Percentiles rank a stretch among this genome's conserved stretches.
phyloP scores from a whole-genome alignment of 2,113 vertebrate species.

The Anhinga rufa region DNA sequence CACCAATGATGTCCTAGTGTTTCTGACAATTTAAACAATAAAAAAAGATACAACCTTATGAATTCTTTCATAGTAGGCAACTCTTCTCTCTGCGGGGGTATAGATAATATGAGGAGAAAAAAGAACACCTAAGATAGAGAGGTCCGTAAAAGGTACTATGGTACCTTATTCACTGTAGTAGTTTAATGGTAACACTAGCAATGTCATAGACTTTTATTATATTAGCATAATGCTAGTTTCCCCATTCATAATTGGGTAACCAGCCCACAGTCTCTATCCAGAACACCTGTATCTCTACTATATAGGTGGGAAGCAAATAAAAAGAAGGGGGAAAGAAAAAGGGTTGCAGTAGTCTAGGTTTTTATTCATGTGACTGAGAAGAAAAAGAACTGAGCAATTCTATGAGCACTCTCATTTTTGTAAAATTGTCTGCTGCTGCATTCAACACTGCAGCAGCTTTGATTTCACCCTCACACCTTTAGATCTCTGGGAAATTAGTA shows the following conservation, averaged over 20 bases:
- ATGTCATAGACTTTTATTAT: background rate
- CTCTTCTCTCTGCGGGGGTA: background rate
- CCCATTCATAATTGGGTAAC: background rate
- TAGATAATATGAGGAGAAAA: background rate
- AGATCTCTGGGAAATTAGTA: background rate
- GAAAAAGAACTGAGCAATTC: background rate
- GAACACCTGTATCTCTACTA: background rate
- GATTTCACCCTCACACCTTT: background rate
- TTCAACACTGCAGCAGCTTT: background rate
- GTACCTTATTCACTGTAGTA: background rate
- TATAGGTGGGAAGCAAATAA: background rate
- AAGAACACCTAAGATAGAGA: background rate
- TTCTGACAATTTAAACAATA: background rate
- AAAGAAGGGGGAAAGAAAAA: background rate
- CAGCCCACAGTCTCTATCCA: background rate
- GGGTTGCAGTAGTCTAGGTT: background rate
- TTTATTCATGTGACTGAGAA: background rate
- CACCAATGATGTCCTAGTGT: background rate
- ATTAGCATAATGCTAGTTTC: background rate
- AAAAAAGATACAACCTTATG: background rate
- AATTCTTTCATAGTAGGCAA: background rate
- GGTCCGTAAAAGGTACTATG: background rate
- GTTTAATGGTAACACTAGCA: background rate
- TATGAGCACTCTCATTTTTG: background rate
- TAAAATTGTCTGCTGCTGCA: background rate